Evolutionary conservation across 2,797 vertebrate genomes (phyloP).

Genomic region (Coilia nasus): DNA sequence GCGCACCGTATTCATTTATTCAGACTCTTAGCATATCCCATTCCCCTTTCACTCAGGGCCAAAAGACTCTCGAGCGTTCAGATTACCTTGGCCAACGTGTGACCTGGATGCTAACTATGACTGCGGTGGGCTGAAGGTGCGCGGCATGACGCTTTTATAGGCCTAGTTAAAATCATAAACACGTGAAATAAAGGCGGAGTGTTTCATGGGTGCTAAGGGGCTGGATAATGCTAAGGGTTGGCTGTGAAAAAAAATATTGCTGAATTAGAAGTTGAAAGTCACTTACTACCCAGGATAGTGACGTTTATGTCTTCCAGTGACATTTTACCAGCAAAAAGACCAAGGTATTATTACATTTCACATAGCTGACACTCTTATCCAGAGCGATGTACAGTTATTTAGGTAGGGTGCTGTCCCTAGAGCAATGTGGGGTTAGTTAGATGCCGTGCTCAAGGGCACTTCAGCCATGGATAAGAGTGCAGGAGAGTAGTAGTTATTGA

Average conservation of each 20-base stretch:
- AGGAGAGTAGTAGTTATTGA: no score
- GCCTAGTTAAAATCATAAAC: neutral
- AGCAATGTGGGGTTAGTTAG: no score
- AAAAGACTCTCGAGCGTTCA: neutral
- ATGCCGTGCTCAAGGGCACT: no score
- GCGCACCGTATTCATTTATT: slow-evolving; percentile 2
- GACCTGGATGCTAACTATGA: neutral
- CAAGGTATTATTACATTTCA: neutral
- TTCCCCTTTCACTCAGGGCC: neutral
- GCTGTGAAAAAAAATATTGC: neutral
- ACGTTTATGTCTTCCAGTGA: neutral
- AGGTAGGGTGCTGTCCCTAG: no score
- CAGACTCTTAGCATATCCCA: slow-evolving; percentile 4
- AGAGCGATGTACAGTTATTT: no score
- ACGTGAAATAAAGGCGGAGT: neutral
- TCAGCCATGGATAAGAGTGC: no score
- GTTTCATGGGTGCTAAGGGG: neutral
- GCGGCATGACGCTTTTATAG: neutral
- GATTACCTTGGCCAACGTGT: neutral
- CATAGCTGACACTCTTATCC: no score
- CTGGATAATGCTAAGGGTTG: neutral
- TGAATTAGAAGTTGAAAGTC: neutral
- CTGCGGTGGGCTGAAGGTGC: neutral
- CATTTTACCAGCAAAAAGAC: neutral
- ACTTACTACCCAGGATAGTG: neutral